A percentile compares a stretch with the other conserved stretches of the same genome.
phyloP scores from a whole-genome alignment of 2,888 invertebrate genomes.

The Lasiommata megera region DNA sequence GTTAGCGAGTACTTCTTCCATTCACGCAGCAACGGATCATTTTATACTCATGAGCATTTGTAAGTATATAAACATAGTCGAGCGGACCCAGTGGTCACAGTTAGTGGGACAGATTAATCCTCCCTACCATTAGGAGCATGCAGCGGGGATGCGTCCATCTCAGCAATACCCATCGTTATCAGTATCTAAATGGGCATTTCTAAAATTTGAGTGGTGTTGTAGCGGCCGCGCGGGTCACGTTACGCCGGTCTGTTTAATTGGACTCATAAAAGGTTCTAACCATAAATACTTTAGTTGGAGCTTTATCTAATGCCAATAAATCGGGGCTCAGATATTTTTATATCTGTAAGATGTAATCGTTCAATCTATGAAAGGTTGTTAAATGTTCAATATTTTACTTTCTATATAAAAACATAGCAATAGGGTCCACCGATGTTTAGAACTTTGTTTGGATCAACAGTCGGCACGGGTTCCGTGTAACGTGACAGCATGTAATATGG shows the following conservation, averaged over 20 bases:
- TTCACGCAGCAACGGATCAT: no score
- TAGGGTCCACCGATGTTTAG: no score
- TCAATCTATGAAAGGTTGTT: neutral
- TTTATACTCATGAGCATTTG: no score
- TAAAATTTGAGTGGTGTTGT: conserved; percentile 47
- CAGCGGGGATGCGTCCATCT: neutral
- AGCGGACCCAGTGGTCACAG: neutral
- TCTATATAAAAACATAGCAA: no score
- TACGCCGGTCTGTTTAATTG: no score
- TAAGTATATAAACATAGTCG: no score
- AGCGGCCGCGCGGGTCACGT: no score
- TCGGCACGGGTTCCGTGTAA: neutral
- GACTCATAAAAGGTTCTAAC: conserved; percentile 42
- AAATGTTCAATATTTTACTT: no score
- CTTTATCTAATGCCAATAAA: conserved; percentile 16
- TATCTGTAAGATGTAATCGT: conserved; percentile 7
- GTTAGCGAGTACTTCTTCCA: no score
- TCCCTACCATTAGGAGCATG: neutral
- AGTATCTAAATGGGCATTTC: conserved; percentile 59
- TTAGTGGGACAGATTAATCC: neutral
- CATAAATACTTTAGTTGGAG: conserved; percentile 29
- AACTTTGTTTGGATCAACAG: no score
- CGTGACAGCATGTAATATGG: neutral
- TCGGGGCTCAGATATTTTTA: conserved; percentile 10
- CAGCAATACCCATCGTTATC: conserved; percentile 40